These are phyloP conservation scores for Typhlomys cinereus DNA, from an alignment of 2,113 vertebrate genomes.

Conservation along the genomic window DNA sequence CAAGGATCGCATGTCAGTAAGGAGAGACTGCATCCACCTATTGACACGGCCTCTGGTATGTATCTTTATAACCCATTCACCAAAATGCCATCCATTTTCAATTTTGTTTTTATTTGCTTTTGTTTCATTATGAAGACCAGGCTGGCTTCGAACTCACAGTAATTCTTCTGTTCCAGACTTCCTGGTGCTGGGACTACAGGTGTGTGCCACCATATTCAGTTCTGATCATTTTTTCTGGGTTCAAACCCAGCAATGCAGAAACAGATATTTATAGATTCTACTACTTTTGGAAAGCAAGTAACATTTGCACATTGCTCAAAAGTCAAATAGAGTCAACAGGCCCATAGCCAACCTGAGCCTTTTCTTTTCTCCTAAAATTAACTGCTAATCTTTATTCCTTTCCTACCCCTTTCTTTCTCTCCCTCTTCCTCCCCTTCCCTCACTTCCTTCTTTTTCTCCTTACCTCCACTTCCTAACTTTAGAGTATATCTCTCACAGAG, in stretches of 20 bases:
- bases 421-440: no score
- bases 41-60: neutral
- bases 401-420: no score
- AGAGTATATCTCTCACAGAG: neutral
- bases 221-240: neutral
- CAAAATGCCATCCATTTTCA: neutral
- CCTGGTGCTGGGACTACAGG: neutral
- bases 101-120: neutral
- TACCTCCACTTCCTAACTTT: neutral
- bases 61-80: neutral
- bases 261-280: neutral
- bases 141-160: neutral
- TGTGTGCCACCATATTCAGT: neutral
- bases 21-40: neutral
- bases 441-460: no score
- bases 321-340: neutral
- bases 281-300: neutral
- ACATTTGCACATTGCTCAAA: neutral
- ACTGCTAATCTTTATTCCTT: no score
- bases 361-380: neutral
- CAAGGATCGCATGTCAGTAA: neutral
- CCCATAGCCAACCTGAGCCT: neutral
- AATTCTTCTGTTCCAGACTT: neutral
- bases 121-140: neutral
- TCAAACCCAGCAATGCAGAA: neutral